Conservation (phyloP, 2,888 invertebrate genomes). For the Tridacna gigas region DNA sequence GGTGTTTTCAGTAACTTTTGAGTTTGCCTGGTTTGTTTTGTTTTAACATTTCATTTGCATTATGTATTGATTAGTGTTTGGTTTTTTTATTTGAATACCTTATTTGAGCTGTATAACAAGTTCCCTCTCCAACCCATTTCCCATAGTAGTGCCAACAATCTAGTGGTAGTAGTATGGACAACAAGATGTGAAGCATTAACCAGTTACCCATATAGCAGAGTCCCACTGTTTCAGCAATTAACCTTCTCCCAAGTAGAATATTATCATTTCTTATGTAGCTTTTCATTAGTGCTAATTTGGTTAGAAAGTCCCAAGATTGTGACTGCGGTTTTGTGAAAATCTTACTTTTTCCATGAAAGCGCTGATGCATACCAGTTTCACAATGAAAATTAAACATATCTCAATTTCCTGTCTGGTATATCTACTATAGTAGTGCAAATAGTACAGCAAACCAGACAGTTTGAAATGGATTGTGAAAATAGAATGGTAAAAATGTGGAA, state of each 20-base stretch:
- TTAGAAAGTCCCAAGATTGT: conserved; percentile 55
- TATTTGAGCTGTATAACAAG: conserved; percentile 2
- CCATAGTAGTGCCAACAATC: neutral
- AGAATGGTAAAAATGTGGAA: too few relatives aligned
- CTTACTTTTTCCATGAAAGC: neutral
- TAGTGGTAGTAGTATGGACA: conserved; percentile 5
- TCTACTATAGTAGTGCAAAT: too few relatives aligned
- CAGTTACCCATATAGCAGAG: conserved; percentile 7
- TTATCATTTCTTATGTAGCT: conserved; percentile 32
- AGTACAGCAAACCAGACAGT: too few relatives aligned
- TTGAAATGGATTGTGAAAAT: too few relatives aligned
- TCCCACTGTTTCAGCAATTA: neutral
- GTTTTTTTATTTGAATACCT: conserved; percentile 8
- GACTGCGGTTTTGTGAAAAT: conserved; percentile 58
- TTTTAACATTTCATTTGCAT: conserved; percentile 28
- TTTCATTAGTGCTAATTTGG: conserved; percentile 37
- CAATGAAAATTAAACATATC: too few relatives aligned
- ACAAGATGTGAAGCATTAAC: neutral
- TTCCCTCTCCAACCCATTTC: conserved; percentile 1
- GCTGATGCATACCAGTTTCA: neutral
- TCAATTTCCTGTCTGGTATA: too few relatives aligned
- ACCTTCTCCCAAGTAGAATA: conserved; percentile 5
- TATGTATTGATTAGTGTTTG: conserved; percentile 9
- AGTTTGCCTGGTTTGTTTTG: conserved; percentile 32
- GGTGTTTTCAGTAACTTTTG: conserved; percentile 1